These are phyloP conservation scores for Xestia rhomboidea DNA, from an alignment of 2,888 invertebrate species.

Conservation along the genomic window DNA sequence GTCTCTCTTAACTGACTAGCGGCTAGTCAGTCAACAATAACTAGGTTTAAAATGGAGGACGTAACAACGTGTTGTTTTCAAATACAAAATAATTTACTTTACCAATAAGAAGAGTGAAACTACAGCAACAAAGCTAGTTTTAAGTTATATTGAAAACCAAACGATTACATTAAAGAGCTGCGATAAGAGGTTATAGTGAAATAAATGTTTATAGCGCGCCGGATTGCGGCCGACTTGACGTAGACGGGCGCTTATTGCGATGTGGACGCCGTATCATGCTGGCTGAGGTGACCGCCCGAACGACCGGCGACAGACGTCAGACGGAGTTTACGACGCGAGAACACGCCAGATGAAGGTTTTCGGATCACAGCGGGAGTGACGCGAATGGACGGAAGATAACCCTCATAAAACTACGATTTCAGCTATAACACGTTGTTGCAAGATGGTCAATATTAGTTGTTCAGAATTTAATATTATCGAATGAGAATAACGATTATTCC, in stretches of 20 bases:
- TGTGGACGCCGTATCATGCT: background rate
- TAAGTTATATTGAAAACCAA: constrained; percentile 30
- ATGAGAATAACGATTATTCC: constrained; percentile 3
- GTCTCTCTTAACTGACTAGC: too few species aligned
- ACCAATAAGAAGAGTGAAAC: background rate
- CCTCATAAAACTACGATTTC: constrained; percentile 12
- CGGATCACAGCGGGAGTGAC: constrained; percentile 13
- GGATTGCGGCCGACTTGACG: constrained; percentile 14
- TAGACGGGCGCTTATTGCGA: constrained; percentile 4
- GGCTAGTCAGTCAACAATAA: too few species aligned
- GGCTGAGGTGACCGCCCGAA: constrained; percentile 3
- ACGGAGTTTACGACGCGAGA: constrained; percentile 9
- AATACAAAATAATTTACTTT: background rate
- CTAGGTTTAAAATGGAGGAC: background rate
- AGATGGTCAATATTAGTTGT: background rate
- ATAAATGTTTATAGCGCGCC: constrained; percentile 45
- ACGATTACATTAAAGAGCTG: constrained; percentile 32
- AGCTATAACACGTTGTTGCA: constrained; percentile 7
- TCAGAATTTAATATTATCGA: constrained; percentile 2
- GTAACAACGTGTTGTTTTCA: background rate
- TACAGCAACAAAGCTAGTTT: constrained; percentile 3
- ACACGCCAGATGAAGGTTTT: constrained; percentile 17
- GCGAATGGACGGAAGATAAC: constrained; percentile 3
- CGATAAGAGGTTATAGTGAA: constrained; percentile 52
- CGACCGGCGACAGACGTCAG: background rate